Percentiles rank a stretch among this genome's conserved stretches.
These are phyloP conservation scores for Agriopis aurantiaria DNA, from an alignment of 2,888 invertebrate genomes.

Conservation along the genomic window DNA sequence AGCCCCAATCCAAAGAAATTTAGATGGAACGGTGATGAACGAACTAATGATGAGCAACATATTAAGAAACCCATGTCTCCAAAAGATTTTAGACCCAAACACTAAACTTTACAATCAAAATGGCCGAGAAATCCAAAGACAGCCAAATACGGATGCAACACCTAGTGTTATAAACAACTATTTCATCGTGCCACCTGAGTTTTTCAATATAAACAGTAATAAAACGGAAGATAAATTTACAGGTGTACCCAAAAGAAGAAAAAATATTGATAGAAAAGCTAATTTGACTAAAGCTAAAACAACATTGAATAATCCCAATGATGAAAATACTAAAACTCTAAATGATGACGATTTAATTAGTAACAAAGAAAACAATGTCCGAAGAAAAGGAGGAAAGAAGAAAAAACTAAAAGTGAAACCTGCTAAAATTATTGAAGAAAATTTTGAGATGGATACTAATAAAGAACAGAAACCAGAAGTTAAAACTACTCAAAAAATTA, in stretches of 20 bases:
- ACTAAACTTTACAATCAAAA: conserved; percentile 51
- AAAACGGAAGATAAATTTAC: conserved; percentile 2
- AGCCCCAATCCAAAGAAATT: conserved; percentile 38
- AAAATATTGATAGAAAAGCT: background rate
- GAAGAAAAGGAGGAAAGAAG: conserved; percentile 15
- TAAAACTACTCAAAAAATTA: conserved; percentile 13
- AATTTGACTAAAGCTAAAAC: conserved; percentile 14
- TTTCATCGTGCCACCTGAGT: conserved; percentile 56
- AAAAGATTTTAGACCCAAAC: conserved; percentile 54
- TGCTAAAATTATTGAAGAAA: conserved; percentile 18
- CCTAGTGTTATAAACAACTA: conserved; percentile 64
- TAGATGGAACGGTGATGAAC: conserved; percentile 40
- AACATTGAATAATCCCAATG: conserved; percentile 2
- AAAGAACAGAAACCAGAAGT: background rate
- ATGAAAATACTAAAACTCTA: conserved; percentile 1
- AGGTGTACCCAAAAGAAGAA: conserved; percentile 22
- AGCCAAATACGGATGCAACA: conserved; percentile 33
- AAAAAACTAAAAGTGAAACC: conserved; percentile 21
- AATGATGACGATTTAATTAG: conserved; percentile 1
- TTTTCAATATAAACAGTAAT: conserved; percentile 46
- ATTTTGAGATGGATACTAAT: conserved; percentile 10
- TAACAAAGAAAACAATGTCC: conserved; percentile 19
- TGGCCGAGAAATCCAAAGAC: conserved; percentile 47
- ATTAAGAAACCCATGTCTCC: conserved; percentile 52
- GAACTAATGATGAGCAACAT: conserved; percentile 58